Percentiles rank a stretch among this genome's conserved stretches.
phyloP scores from a whole-genome alignment of 2,797 vertebrate genomes.

The Moxostoma hubbsi region DNA sequence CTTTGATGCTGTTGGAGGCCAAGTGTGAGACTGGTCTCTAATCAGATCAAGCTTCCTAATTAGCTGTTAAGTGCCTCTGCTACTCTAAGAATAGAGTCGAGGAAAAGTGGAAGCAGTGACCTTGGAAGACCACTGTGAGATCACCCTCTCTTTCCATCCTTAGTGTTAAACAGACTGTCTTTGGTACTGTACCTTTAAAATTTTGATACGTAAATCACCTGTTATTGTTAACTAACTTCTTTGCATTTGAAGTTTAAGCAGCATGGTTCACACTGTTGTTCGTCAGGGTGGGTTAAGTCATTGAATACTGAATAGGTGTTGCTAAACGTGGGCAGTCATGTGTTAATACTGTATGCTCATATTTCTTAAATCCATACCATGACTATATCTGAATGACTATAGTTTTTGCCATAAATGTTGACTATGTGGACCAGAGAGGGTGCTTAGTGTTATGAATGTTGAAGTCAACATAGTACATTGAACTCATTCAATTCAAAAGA shows the following conservation, averaged over 20 bases:
- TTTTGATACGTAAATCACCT: neutral
- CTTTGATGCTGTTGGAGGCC: constrained; percentile 64
- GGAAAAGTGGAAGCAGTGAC: constrained; percentile 44
- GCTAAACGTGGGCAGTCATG: neutral
- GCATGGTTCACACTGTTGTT: neutral
- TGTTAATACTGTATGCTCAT: neutral
- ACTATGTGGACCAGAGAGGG: neutral
- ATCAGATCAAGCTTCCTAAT: constrained; percentile 69
- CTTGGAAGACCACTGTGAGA: constrained; percentile 29
- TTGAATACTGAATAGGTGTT: constrained; percentile 10
- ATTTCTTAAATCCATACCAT: neutral
- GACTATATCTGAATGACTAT: neutral
- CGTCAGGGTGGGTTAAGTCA: neutral
- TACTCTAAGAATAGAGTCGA: constrained; percentile 51
- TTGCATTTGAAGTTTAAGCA: neutral
- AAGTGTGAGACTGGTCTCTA: constrained; percentile 67
- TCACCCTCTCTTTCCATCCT: neutral
- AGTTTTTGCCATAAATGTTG: neutral
- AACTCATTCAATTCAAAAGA: neutral
- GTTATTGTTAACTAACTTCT: neutral
- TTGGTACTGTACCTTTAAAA: constrained; percentile 8
- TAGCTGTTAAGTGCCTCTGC: constrained; percentile 64
- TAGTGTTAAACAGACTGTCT: neutral
- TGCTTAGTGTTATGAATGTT: neutral
- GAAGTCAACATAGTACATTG: neutral